Percentiles rank a stretch among this genome's conserved stretches.
Conservation (phyloP, 2,888 invertebrate species). For the Dryococelus australis region DNA sequence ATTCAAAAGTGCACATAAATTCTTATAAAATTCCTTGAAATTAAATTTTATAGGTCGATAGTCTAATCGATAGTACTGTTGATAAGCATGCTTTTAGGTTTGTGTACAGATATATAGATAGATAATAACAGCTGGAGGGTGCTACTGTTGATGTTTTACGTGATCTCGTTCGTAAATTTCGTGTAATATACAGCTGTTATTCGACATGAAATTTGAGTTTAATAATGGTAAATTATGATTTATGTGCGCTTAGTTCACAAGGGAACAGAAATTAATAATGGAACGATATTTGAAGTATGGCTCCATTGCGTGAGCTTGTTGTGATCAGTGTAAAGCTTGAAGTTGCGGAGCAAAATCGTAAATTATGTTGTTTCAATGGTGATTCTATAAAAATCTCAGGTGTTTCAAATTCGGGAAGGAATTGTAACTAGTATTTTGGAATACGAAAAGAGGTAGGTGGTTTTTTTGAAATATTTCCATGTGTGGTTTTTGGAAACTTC, state of each 20-base stretch:
- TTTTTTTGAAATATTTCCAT: neutral
- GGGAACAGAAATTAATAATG: slow-evolving; percentile 34
- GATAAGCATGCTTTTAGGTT: neutral
- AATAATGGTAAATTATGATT: neutral
- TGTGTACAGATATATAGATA: neutral
- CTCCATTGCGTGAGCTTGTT: slow-evolving; percentile 43
- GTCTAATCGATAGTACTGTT: neutral
- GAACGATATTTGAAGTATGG: slow-evolving; percentile 44
- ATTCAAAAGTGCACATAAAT: too few species aligned
- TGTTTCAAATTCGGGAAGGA: neutral
- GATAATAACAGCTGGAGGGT: slow-evolving; percentile 11
- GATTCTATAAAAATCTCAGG: neutral
- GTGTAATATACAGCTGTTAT: neutral
- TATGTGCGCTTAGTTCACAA: neutral
- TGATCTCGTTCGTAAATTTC: neutral
- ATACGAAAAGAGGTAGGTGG: slow-evolving; percentile 42
- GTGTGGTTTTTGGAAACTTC: neutral
- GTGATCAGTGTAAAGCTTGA: slow-evolving; percentile 38
- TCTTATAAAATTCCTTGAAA: too few species aligned
- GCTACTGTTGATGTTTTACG: neutral
- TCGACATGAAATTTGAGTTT: slow-evolving; percentile 1
- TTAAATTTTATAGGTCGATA: neutral
- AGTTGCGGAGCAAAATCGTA: neutral
- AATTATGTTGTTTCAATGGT: neutral
- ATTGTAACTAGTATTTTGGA: slow-evolving; percentile 38